A percentile compares a stretch with the other conserved stretches of the same genome.
Conservation (phyloP, 2,888 invertebrate genomes). For the Dasypogon diadema region DNA sequence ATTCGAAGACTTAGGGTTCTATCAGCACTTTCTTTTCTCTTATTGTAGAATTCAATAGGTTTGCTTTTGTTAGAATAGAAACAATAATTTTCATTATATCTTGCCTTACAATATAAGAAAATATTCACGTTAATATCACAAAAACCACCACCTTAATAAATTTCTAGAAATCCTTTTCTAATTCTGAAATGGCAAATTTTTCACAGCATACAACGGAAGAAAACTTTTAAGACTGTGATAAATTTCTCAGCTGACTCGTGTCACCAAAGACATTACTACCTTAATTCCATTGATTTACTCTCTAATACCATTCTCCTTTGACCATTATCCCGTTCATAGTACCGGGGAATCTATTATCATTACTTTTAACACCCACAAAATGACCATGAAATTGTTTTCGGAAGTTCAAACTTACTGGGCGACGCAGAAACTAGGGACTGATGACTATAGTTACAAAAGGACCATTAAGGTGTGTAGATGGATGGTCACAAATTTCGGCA, state of each 20-base stretch:
- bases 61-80: no score
- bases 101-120: no score
- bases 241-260: not conserved
- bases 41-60: no score
- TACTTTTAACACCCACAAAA: constrained; percentile 65
- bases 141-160: no score
- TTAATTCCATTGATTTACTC: not conserved
- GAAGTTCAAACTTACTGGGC: constrained; percentile 60
- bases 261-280: not conserved
- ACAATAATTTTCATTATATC: no score
- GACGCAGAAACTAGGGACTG: constrained; percentile 52
- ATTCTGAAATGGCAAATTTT: no score
- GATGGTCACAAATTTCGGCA: constrained; percentile 16
- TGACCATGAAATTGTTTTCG: constrained; percentile 67
- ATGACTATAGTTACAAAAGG: constrained; percentile 8
- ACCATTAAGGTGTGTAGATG: not conserved
- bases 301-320: constrained; percentile 13
- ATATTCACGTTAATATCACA: no score
- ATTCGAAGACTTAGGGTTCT: no score
- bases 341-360: constrained; percentile 12
- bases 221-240: not conserved
- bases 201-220: no score
- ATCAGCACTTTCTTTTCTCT: no score
- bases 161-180: no score
- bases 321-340: not conserved